Evolutionary conservation across 2,888 invertebrate species (phyloP).

Genomic region (Agriopis marginaria): DNA sequence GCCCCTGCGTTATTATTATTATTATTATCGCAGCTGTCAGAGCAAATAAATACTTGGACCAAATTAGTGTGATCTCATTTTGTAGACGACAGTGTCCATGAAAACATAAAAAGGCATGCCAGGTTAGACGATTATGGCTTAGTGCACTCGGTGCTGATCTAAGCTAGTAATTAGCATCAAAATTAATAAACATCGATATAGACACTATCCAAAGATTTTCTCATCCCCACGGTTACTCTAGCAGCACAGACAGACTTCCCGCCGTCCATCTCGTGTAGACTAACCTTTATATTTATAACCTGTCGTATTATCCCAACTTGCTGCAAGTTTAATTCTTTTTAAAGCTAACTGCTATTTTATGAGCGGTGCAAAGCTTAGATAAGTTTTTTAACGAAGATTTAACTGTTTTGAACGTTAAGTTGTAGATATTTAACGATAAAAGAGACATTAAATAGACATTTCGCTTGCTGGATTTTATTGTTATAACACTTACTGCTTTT

Average conservation of each 20-base stretch:
- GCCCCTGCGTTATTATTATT: too few species aligned
- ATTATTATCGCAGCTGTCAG: too few species aligned
- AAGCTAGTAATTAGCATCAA: background rate
- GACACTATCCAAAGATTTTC: background rate
- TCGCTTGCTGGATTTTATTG: conserved; percentile 26
- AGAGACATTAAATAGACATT: conserved; percentile 25
- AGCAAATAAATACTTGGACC: too few species aligned
- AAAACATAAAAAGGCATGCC: too few species aligned
- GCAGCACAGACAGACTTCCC: conserved; percentile 38
- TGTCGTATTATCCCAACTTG: conserved; percentile 61
- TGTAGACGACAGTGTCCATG: too few species aligned
- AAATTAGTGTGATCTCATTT: too few species aligned
- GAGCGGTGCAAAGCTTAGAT: conserved; percentile 45
- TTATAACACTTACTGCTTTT: conserved; percentile 25
- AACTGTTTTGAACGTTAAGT: conserved; percentile 27
- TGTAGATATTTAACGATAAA: conserved; percentile 26
- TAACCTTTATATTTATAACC: conserved; percentile 68
- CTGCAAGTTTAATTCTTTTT: conserved; percentile 51
- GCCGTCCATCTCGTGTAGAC: conserved; percentile 44
- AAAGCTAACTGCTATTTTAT: conserved; percentile 43
- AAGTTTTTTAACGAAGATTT: conserved; percentile 38
- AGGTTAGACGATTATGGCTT: too few species aligned
- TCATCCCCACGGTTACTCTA: conserved; percentile 26
- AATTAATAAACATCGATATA: background rate
- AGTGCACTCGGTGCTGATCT: background rate